A percentile compares a stretch with the other conserved stretches of the same genome.
Conservation (phyloP, 2,888 invertebrate genomes). For the Lochmaea crataegi region DNA sequence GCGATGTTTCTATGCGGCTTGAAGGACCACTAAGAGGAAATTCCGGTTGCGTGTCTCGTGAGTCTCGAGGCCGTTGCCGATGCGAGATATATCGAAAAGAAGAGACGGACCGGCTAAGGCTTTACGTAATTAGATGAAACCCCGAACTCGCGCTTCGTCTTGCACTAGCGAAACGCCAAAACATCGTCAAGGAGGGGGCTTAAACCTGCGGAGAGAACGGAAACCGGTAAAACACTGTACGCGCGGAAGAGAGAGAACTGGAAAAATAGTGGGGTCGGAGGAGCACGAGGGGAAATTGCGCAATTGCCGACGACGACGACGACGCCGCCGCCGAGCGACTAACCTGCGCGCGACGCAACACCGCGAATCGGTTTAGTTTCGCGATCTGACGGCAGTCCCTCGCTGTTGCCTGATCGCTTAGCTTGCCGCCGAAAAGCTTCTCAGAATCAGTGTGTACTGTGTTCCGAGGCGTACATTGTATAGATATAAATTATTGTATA, state of each 20-base stretch:
- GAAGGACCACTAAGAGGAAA: slow-evolving; percentile 42
- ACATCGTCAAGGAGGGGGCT: slow-evolving; percentile 35
- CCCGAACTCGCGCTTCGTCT: slow-evolving; percentile 22
- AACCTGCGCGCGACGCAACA: slow-evolving; percentile 49
- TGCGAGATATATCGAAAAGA: slow-evolving; percentile 14
- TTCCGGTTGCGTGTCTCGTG: slow-evolving; percentile 49
- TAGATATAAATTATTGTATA: slow-evolving; percentile 50
- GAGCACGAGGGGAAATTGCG: slow-evolving; percentile 59
- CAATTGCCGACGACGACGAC: slow-evolving; percentile 47
- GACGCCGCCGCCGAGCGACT: slow-evolving; percentile 47
- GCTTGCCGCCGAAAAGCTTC: slow-evolving; percentile 66
- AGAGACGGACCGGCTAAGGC: slow-evolving; percentile 49
- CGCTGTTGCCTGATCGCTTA: slow-evolving; percentile 67
- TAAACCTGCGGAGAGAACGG: slow-evolving; percentile 42
- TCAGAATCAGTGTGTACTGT: slow-evolving; percentile 61
- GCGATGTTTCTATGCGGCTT: slow-evolving; percentile 27
- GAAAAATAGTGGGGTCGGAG: slow-evolving; percentile 29
- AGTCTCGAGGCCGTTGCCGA: slow-evolving; percentile 24
- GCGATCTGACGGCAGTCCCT: slow-evolving; percentile 65
- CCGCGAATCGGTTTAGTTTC: slow-evolving; percentile 61
- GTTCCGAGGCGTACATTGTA: slow-evolving; percentile 62
- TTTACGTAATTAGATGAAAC: slow-evolving; percentile 54
- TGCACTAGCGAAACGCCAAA: slow-evolving; percentile 31
- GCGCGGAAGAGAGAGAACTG: slow-evolving; percentile 14
- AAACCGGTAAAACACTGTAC: slow-evolving; percentile 25